Conservation (phyloP, 2,113 vertebrate species). For the Dipodomys merriami region DNA sequence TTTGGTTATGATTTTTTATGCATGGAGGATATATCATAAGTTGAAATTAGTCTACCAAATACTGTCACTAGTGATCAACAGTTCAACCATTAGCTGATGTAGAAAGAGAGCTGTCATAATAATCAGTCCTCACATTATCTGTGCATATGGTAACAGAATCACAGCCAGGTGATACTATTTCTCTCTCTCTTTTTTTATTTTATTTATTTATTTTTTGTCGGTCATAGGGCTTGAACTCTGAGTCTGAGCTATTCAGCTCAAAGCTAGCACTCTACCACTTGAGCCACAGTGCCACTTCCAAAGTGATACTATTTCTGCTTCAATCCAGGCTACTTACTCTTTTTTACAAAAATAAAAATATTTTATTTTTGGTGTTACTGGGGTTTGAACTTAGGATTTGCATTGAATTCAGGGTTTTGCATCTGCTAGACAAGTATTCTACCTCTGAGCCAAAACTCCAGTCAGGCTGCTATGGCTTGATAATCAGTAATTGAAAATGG, state of each 20-base stretch:
- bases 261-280: no score
- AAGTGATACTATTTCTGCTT: not conserved
- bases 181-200: not conserved
- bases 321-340: not conserved
- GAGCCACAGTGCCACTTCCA: no score
- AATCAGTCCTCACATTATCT: not conserved
- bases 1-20: slow-evolving; percentile 22
- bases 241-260: no score
- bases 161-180: not conserved
- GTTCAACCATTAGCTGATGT: not conserved
- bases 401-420: no score
- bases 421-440: no score
- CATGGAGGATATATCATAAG: slow-evolving; percentile 10
- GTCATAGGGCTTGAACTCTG: no score
- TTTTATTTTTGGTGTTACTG: no score
- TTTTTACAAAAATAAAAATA: no score
- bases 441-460: no score
- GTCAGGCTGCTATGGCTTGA: slow-evolving; percentile 2
- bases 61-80: not conserved
- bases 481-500: slow-evolving; percentile 6
- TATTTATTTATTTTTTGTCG: no score
- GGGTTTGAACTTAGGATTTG: no score
- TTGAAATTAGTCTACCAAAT: not conserved
- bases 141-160: not conserved
- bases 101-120: not conserved